Percentiles rank a stretch among this genome's conserved stretches.
Conservation (phyloP, 2,797 vertebrate genomes). For the Sebastes trivittatus region DNA sequence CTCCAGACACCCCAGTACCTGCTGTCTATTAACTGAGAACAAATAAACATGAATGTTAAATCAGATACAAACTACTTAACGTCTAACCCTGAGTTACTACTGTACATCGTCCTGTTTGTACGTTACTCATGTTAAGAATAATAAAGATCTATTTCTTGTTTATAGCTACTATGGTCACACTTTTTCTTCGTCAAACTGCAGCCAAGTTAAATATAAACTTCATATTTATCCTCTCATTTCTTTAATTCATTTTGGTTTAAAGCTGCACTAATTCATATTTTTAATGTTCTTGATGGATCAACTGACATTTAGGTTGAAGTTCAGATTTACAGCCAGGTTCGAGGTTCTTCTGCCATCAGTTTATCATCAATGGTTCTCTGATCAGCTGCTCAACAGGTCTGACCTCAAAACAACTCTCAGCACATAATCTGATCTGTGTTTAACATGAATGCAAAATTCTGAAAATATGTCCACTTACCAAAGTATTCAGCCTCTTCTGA, state of each 20-base stretch:
- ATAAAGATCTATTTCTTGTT: constrained; percentile 6
- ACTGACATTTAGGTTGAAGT: not conserved
- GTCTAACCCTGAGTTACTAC: not conserved
- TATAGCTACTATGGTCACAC: not conserved
- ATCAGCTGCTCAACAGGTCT: not conserved
- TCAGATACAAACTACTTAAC: not conserved
- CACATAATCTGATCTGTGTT: not conserved
- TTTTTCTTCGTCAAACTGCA: not conserved
- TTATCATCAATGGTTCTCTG: not conserved
- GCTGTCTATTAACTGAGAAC: not conserved
- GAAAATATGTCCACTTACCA: not conserved
- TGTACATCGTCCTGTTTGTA: not conserved
- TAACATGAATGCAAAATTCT: accelerated
- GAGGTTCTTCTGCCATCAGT: not conserved
- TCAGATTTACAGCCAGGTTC: not conserved
- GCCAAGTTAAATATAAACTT: not conserved
- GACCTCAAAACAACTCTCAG: not conserved
- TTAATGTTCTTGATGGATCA: not conserved
- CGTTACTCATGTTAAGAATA: not conserved
- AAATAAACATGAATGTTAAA: not conserved
- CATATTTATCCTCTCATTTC: not conserved
- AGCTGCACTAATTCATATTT: not conserved
- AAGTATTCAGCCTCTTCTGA: not conserved
- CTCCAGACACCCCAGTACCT: not conserved
- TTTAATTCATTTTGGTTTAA: not conserved